Base-by-base conservation (phyloP, 2,797 vertebrate genomes). In the Sebastes melanostomus region DNA sequence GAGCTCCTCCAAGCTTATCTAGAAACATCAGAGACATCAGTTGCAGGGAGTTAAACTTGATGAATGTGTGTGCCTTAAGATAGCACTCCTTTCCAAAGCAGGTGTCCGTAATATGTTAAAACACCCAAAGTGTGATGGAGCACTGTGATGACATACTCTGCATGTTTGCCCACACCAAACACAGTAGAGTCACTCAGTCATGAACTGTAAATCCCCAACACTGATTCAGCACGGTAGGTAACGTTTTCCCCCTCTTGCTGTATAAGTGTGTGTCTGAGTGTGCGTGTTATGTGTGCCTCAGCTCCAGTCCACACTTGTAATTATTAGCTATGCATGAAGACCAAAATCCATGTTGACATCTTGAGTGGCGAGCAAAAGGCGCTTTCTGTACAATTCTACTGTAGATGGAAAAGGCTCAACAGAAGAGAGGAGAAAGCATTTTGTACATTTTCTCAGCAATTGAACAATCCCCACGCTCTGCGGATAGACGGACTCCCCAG, bases 391-490 rank as follows among this genome's bases (percentile, higher is more conserved):
- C 94, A 94, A 95, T 96, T 96, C 94, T 93, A 81, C 86, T 86
- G 80, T 87, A 95, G 84, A 87, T 59, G 84, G 83, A 90, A 89
- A 79, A 73, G 76, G 84, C 92, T 90, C 87, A 94, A 76, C 81
- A 88, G 83, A 88, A 78, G 86, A 91, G 85, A 86, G 84, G 90
- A 93, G 96, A 97, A 96, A 96, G 96, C 96, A 95, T 97, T 98
- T 98, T 97, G 97, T 97, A 97, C 96, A 96, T 97, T 97, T 97
- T 97, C 96, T 94, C 96, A 97, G 96, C 97, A 97, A 97, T 97
- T 97, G 97, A 97, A 97, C 96, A 97, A 97, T 97, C 97, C 96
- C 90, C 82, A 94, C 93, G 95, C 95, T 96, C 95, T 96, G 95
- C 93, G 94, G 96, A 97, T 96, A 97, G 96, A 96, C 96, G 95